A percentile compares a stretch with the other conserved stretches of the same genome.
These are phyloP conservation scores for Hirundichthys speculiger DNA, from an alignment of 2,113 vertebrate genomes.

Conservation along the genomic window DNA sequence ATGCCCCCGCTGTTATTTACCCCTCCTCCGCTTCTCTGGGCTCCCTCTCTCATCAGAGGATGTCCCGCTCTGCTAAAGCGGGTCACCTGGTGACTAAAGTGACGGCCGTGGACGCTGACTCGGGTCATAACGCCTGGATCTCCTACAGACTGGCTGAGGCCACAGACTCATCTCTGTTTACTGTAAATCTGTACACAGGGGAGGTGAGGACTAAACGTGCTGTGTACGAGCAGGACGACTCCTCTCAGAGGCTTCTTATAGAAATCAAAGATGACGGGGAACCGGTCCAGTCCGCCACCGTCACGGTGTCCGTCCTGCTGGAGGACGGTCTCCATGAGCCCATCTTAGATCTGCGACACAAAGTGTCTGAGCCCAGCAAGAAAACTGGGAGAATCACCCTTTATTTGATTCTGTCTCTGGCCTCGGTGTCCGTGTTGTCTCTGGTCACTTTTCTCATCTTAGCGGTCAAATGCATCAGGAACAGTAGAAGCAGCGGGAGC, in stretches of 20 bases:
- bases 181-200: slow-evolving; percentile 78
- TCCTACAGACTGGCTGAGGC: slow-evolving; percentile 81
- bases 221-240: slow-evolving; percentile 78
- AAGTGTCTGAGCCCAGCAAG: slow-evolving; percentile 67
- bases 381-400: slow-evolving; percentile 75
- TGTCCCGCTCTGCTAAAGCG: slow-evolving; percentile 78
- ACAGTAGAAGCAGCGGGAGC: slow-evolving; percentile 70
- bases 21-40: slow-evolving; percentile 73
- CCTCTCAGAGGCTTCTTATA: slow-evolving; percentile 80
- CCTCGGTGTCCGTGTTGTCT: slow-evolving; percentile 80
- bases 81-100: slow-evolving; percentile 85
- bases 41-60: slow-evolving; percentile 75
- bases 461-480: slow-evolving; percentile 77
- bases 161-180: slow-evolving; percentile 78
- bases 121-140: slow-evolving; percentile 85
- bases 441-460: slow-evolving; percentile 80
- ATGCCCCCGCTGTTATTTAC: slow-evolving; percentile 79
- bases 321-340: slow-evolving; percentile 69
- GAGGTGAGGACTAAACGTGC: slow-evolving; percentile 81
- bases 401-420: slow-evolving; percentile 82
- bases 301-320: slow-evolving; percentile 74
- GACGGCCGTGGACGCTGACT: slow-evolving; percentile 84
- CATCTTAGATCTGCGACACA: slow-evolving; percentile 73
- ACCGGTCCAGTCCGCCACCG: slow-evolving; percentile 80
- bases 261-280: slow-evolving; percentile 81